Conservation (phyloP, 1,140 invertebrate species). For the Drosophila burlai region DNA sequence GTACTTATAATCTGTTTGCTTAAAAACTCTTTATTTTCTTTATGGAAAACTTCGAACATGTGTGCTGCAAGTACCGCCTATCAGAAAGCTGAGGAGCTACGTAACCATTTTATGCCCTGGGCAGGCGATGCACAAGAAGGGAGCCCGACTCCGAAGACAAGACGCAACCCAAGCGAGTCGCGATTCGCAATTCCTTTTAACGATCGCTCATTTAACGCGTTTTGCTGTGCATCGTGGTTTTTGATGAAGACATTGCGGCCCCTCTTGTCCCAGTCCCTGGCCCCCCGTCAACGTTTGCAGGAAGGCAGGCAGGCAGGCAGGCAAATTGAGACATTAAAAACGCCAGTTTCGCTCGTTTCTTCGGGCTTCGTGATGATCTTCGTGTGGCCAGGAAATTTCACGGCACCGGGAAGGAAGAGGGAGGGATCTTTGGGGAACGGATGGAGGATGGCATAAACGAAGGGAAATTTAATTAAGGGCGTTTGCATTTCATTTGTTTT, state of each 20-base stretch:
- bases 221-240: conserved; percentile 66
- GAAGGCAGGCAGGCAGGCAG: conserved; percentile 60
- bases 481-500: conserved; percentile 79
- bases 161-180: conserved; percentile 44
- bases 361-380: conserved; percentile 49
- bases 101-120: conserved; percentile 58
- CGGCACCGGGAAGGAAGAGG: conserved; percentile 12
- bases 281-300: conserved; percentile 27
- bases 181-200: conserved; percentile 72
- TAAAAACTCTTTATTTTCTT: not conserved
- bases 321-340: conserved; percentile 82
- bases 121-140: conserved; percentile 43
- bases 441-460: conserved; percentile 30
- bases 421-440: conserved; percentile 24
- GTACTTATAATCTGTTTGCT: not conserved
- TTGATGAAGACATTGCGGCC: conserved; percentile 77
- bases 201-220: conserved; percentile 82
- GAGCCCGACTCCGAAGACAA: conserved; percentile 42
- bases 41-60: not conserved
- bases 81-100: conserved; percentile 31
- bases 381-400: conserved; percentile 60
- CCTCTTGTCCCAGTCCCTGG: not conserved
- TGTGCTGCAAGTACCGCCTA: conserved; percentile 51
- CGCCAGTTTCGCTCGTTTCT: conserved; percentile 49
- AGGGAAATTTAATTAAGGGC: conserved; percentile 77